Base-by-base conservation (phyloP, 2,888 invertebrate species). In the Lasioglossum oenotherae region DNA sequence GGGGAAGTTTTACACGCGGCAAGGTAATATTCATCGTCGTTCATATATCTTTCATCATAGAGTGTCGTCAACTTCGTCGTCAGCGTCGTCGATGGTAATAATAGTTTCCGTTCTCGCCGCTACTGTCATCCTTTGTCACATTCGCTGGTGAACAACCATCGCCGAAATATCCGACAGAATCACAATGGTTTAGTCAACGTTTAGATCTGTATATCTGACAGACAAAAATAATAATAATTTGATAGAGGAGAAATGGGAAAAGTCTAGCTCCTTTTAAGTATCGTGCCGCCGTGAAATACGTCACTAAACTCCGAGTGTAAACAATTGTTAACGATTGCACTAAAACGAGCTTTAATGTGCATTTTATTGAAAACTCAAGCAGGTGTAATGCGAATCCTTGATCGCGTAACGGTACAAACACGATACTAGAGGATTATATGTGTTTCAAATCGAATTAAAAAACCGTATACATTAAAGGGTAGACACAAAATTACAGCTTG, bases 21-120 rank as follows among this genome's bases (percentile, higher is more conserved):
- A 46, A 81, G 82, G 78, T 84, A 88, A 89, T 91, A 84, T 87
- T 87, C 83, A 83, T 88, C 82, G 81, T 74, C 81, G 75, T 85
- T 80, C 83, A 74, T 84, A 72, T 90, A 85, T 85, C 75, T 87
- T 80, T 86, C 89, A 82, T 87, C 89, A 78, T 83, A 80, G 71
- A 23, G 67, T 76, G 76, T 75, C 78, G 77, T 81, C 80, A 27
- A 73, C 44, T 46, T 31, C 83, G 77, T 86, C 77, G n/a, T 57
- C 74, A 38, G 27, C 75, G 69, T 73, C 78, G n/a, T 74, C 72
- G 35, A 83, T 69, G 69, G 46, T 81, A 75, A 80, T 87, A 82
- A 60, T 53, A 31, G 49, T 76, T 44, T 27, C 53, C 44, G 57
- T 80, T 84, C 80, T 76, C 60, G 67, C 75, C 67, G 74, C 72